A percentile compares a stretch with the other conserved stretches of the same genome.
Evolutionary conservation across 1,140 invertebrate species (phyloP).

Genomic region (Rhynchophorus ferrugineus): DNA sequence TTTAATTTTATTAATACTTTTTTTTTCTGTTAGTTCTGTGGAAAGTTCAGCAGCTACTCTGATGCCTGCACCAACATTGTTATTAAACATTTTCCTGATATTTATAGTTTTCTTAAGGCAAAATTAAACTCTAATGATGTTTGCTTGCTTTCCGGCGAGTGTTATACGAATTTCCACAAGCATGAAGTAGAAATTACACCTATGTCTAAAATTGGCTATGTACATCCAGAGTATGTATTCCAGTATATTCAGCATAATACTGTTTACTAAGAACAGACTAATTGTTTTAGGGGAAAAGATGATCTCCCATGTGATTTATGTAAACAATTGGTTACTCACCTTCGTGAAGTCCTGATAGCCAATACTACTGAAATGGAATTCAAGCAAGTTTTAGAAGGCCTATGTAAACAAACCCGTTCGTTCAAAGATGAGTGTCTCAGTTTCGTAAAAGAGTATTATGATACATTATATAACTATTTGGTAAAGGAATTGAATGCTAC

Average conservation of each 20-base stretch:
- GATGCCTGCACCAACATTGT: slow-evolving; percentile 70
- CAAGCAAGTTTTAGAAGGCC: slow-evolving; percentile 61
- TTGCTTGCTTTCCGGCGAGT: slow-evolving; percentile 69
- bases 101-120: slow-evolving; percentile 53
- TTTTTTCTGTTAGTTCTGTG: slow-evolving; percentile 48
- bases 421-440: slow-evolving; percentile 58
- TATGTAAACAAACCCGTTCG: slow-evolving; percentile 69
- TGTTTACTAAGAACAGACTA: background rate
- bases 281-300: slow-evolving; percentile 39
- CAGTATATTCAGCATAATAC: background rate
- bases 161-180: slow-evolving; percentile 53
- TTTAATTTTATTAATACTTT: background rate
- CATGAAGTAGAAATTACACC: slow-evolving; percentile 56
- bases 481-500: slow-evolving; percentile 61
- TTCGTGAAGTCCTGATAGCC: slow-evolving; percentile 70
- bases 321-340: slow-evolving; percentile 68
- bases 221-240: slow-evolving; percentile 38
- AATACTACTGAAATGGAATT: slow-evolving; percentile 82
- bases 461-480: slow-evolving; percentile 62
- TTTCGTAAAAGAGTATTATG: slow-evolving; percentile 71
- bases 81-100: slow-evolving; percentile 61
- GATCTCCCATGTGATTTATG: slow-evolving; percentile 79
- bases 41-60: slow-evolving; percentile 59
- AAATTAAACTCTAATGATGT: slow-evolving; percentile 57
- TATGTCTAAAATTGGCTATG: slow-evolving; percentile 48